Evolutionary conservation across 2,113 vertebrate species (phyloP).

Genomic region (Tringa solitaria): DNA sequence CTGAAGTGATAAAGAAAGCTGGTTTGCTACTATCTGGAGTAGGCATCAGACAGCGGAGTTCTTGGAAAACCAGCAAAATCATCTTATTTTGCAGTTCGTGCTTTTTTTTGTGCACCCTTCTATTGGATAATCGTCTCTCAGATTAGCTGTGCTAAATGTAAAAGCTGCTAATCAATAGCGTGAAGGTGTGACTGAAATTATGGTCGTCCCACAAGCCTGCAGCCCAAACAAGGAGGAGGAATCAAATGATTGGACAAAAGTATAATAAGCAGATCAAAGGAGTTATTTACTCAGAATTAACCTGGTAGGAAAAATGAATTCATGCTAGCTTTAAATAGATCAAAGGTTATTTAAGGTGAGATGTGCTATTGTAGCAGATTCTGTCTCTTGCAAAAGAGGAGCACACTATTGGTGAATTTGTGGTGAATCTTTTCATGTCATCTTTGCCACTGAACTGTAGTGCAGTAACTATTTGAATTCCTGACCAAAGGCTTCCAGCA

Average conservation of each 20-base stretch:
- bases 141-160: slow-evolving; percentile 2
- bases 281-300: slow-evolving; percentile 30
- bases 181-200: slow-evolving; percentile 10
- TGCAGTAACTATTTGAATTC: background rate
- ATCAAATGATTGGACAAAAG: background rate
- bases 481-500: background rate
- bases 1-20: background rate
- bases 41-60: background rate
- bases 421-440: background rate
- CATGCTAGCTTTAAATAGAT: slow-evolving; percentile 15
- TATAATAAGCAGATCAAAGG: slow-evolving; percentile 36
- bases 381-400: background rate
- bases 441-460: background rate
- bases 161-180: background rate
- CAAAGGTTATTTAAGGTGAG: slow-evolving; percentile 35
- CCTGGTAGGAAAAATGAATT: slow-evolving; percentile 6
- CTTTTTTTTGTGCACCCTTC: background rate
- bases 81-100: background rate
- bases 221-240: slow-evolving; percentile 16
- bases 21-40: background rate
- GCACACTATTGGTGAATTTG: background rate
- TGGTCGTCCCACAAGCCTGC: background rate
- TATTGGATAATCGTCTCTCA: background rate
- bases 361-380: background rate
- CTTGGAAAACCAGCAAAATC: background rate